A percentile compares a stretch with the other conserved stretches of the same genome.
These are phyloP conservation scores for Cariama cristata DNA, from an alignment of 2,113 vertebrate species.

Conservation along the genomic window DNA sequence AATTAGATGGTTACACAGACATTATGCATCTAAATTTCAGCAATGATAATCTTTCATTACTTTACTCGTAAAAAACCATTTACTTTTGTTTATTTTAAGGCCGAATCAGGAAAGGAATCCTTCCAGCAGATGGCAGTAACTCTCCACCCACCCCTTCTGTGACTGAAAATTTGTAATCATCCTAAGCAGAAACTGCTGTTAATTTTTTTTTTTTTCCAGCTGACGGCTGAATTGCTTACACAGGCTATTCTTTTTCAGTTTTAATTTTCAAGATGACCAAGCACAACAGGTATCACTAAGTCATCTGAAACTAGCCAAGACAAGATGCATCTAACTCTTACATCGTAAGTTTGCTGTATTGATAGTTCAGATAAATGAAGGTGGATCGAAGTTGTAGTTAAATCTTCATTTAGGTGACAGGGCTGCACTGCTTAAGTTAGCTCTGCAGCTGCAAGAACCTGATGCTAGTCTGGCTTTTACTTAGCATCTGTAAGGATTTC, in stretches of 20 bases:
- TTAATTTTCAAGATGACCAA: neutral
- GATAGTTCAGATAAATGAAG: neutral
- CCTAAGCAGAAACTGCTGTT: neutral
- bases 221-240: neutral
- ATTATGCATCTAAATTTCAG: neutral
- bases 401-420: neutral
- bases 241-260: neutral
- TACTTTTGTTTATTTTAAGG: neutral
- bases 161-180: neutral
- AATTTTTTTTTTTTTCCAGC: neutral
- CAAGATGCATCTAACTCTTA: neutral
- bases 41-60: neutral
- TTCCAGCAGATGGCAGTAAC: constrained; percentile 69
- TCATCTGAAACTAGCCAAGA: neutral
- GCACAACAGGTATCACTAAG: neutral
- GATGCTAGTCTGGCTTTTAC: neutral
- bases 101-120: neutral
- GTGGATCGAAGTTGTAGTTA: neutral
- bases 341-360: rapidly evolving
- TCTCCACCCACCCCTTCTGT: neutral
- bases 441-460: neutral
- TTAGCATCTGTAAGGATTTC: neutral
- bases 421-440: neutral
- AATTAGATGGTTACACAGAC: neutral
- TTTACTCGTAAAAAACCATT: neutral